Evolutionary conservation across 1,140 invertebrate species (phyloP).

Genomic region (Ptiloglossa arizonensis): DNA sequence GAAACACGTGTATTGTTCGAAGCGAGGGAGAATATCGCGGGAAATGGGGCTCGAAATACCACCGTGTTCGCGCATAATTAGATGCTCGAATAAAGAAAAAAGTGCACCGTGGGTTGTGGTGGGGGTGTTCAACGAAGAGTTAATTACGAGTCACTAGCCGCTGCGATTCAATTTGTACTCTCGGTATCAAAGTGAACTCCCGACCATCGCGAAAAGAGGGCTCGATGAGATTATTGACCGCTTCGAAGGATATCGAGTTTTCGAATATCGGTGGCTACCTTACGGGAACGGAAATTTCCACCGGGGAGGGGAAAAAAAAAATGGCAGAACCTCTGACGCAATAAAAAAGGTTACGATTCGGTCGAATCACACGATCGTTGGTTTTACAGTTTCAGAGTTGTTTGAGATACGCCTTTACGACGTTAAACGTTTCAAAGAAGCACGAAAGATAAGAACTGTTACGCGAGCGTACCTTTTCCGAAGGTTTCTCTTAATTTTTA

Average conservation of each 20-base stretch:
- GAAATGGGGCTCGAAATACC: background rate
- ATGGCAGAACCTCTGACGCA: background rate
- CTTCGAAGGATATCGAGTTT: background rate
- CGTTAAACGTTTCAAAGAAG: background rate
- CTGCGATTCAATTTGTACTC: background rate
- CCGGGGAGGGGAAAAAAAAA: background rate
- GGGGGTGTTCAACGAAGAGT: constrained; percentile 2
- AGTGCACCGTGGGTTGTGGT: background rate
- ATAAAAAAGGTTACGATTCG: background rate
- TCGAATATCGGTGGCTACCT: background rate
- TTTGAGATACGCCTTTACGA: background rate
- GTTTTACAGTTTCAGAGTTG: background rate
- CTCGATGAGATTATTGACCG: constrained; percentile 18
- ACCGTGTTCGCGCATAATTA: background rate
- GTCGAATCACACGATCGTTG: background rate
- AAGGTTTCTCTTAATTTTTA: background rate
- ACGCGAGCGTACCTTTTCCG: background rate
- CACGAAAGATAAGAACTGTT: background rate
- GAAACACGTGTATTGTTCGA: background rate
- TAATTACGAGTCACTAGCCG: background rate
- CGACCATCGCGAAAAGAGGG: background rate
- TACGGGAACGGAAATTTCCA: background rate
- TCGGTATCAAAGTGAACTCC: constrained; percentile 16
- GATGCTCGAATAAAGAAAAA: background rate
- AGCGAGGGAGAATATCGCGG: too few species aligned